phyloP scores from a whole-genome alignment of 2,113 vertebrate species.

The Mesoclemmys tuberculata region DNA sequence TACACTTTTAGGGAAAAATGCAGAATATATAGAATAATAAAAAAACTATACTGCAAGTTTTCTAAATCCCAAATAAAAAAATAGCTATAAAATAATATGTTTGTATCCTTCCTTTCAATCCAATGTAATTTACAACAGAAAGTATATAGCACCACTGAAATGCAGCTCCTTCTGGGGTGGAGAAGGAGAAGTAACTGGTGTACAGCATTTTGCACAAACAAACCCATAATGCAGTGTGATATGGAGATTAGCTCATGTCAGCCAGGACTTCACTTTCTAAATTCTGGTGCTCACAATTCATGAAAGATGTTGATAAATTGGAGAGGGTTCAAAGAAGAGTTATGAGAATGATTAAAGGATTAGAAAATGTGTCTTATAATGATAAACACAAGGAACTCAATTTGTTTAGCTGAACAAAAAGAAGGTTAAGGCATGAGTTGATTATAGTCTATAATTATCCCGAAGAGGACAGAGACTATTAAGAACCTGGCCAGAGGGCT shows the following conservation, averaged over 20 bases:
- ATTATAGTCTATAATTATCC: background rate
- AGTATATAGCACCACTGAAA: background rate
- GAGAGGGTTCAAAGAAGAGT: too few relatives aligned
- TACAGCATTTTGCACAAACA: accelerated
- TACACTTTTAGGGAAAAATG: background rate
- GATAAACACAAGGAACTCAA: too few relatives aligned
- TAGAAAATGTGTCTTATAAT: too few relatives aligned
- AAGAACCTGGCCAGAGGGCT: background rate
- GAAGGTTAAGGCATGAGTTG: too few relatives aligned
- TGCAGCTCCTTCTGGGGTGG: background rate
- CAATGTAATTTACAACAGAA: background rate
- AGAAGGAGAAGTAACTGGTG: background rate
- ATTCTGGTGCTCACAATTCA: too few relatives aligned
- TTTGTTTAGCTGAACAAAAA: too few relatives aligned
- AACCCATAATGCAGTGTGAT: background rate
- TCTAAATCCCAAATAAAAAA: background rate
- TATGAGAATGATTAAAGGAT: too few relatives aligned
- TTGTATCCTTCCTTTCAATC: background rate
- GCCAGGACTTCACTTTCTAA: background rate
- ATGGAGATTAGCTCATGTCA: accelerated
- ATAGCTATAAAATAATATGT: background rate
- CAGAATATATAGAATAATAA: background rate
- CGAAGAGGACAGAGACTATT: background rate
- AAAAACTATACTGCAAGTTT: background rate
- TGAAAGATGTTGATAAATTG: too few relatives aligned